Conservation (phyloP, 2,888 invertebrate species). For the Sphaerophoria taeniata region DNA sequence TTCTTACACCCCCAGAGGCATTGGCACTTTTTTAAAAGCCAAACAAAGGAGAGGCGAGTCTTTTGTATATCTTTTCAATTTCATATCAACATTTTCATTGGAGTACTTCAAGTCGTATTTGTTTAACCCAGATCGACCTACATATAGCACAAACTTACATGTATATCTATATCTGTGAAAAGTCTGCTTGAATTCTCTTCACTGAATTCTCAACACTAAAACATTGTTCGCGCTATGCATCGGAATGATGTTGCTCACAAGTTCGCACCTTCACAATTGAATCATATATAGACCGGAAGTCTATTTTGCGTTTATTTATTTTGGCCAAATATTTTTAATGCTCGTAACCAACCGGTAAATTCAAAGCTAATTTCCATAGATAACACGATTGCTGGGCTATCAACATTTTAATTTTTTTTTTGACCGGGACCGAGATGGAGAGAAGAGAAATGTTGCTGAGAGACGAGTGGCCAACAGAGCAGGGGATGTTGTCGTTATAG, state of each 20-base stretch:
- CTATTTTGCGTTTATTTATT: slow-evolving; percentile 59
- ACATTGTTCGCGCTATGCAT: not conserved
- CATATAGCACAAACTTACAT: not conserved
- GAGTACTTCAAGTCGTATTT: slow-evolving; percentile 16
- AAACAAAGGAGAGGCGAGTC: not conserved
- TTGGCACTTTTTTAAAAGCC: not conserved
- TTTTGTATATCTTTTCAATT: slow-evolving; percentile 2
- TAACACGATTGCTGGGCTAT: slow-evolving; percentile 63
- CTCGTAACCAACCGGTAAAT: slow-evolving; percentile 59
- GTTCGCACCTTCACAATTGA: slow-evolving; percentile 10
- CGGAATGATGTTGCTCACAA: not conserved
- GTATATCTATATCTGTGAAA: not conserved
- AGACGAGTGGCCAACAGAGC: not conserved
- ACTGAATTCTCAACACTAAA: not conserved
- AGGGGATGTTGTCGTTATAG: not conserved
- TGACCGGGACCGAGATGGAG: not conserved
- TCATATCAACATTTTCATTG: slow-evolving; percentile 15
- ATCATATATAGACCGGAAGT: slow-evolving; percentile 38
- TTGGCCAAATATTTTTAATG: slow-evolving; percentile 37
- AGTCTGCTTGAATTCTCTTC: not conserved
- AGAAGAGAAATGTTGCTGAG: slow-evolving; percentile 8
- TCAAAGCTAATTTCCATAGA: slow-evolving; percentile 69
- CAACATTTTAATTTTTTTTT: slow-evolving; percentile 4
- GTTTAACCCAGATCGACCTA: slow-evolving; percentile 19
- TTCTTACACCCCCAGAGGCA: not conserved